phyloP scores from a whole-genome alignment of 2,888 invertebrate genomes.

The Lasioglossum lativentre region DNA sequence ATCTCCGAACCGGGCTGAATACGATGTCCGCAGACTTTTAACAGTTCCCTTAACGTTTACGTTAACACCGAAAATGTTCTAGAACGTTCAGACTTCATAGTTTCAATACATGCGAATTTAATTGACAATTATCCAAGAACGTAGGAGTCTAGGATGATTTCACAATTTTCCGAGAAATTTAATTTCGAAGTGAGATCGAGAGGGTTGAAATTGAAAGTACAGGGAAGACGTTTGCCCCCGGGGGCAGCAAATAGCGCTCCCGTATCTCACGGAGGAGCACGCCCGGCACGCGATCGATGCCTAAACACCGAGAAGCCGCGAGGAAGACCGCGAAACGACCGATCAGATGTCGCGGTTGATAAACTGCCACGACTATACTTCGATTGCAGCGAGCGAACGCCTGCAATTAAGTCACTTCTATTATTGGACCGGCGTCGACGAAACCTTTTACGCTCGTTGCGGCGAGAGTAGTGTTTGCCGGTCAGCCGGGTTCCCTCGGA shows the following conservation, averaged over 20 bases:
- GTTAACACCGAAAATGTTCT: background rate
- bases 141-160: too few relatives aligned
- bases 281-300: background rate
- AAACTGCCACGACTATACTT: background rate
- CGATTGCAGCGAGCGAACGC: constrained; percentile 12
- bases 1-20: background rate
- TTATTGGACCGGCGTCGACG: constrained; percentile 16
- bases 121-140: background rate
- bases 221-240: background rate
- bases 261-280: constrained; percentile 5
- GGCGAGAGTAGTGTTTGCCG: background rate
- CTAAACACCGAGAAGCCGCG: background rate
- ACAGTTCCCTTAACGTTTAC: background rate
- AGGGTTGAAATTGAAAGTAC: background rate
- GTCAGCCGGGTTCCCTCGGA: background rate
- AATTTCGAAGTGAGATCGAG: background rate
- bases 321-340: background rate
- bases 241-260: background rate
- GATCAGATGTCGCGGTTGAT: constrained; percentile 11
- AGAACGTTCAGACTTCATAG: background rate
- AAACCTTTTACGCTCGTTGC: constrained; percentile 15
- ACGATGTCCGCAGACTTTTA: background rate
- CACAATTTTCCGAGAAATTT: too few relatives aligned
- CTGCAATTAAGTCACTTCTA: constrained; percentile 14
- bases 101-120: background rate